Conservation (phyloP, 1,140 invertebrate genomes). For the Aphis craccivora region DNA sequence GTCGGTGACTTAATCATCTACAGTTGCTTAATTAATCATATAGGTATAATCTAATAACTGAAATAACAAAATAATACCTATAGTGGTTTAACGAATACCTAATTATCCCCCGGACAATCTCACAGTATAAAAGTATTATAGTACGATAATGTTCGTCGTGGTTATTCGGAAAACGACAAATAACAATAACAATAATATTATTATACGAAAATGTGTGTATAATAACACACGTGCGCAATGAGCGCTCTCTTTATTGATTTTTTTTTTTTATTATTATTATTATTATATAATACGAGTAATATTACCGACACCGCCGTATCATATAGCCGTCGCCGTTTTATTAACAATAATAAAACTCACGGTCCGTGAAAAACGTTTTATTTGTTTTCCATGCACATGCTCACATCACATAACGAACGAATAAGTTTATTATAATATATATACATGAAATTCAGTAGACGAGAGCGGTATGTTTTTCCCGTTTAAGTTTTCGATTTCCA, state of each 20-base stretch:
- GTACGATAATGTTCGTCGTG: not conserved
- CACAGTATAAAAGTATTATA: too few species aligned
- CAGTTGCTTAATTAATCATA: too few species aligned
- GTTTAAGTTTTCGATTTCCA: not conserved
- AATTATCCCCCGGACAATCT: too few species aligned
- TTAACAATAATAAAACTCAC: conserved; percentile 3
- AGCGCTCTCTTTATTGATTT: not conserved
- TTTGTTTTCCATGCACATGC: not conserved
- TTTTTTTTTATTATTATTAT: conserved; percentile 4
- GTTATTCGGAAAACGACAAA: not conserved
- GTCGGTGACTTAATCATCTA: too few species aligned
- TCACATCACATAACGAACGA: not conserved
- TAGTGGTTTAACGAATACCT: too few species aligned
- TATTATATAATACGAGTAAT: conserved; percentile 25
- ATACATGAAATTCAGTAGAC: not conserved
- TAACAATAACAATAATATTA: not conserved
- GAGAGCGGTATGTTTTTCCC: not conserved
- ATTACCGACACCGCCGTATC: conserved; percentile 11
- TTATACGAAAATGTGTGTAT: not conserved
- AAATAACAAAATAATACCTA: too few species aligned
- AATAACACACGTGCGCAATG: not conserved
- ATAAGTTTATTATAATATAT: not conserved
- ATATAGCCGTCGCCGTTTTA: not conserved
- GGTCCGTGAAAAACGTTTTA: not conserved
- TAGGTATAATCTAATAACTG: too few species aligned